phyloP scores from a whole-genome alignment of 1,140 invertebrate genomes.

The Lasioglossum albipes region DNA sequence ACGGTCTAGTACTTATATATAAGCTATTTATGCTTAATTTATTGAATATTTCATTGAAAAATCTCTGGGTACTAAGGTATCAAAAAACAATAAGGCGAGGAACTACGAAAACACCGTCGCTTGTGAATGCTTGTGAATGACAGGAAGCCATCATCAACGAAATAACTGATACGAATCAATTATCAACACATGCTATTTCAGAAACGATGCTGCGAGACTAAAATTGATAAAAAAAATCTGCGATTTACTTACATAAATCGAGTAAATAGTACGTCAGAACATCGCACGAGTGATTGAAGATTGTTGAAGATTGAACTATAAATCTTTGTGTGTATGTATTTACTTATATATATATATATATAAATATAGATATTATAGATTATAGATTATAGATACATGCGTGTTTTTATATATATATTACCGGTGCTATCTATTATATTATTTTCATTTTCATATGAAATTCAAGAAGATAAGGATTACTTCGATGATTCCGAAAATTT shows the following conservation, averaged over 20 bases:
- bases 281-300: neutral
- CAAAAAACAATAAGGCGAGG: neutral
- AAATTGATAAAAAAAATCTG: neutral
- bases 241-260: too few species aligned
- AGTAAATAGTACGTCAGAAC: neutral
- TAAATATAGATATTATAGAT: too few species aligned
- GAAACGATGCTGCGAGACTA: neutral
- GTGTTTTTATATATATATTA: neutral
- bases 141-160: constrained; percentile 23
- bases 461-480: neutral
- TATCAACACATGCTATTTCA: neutral
- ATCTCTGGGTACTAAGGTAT: neutral
- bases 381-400: too few species aligned
- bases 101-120: constrained; percentile 27
- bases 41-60: constrained; percentile 2
- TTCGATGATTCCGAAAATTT: neutral
- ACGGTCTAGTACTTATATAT: neutral
- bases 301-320: neutral
- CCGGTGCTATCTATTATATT: neutral
- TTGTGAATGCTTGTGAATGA: constrained; percentile 22
- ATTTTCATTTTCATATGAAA: neutral
- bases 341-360: too few species aligned
- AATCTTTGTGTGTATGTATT: neutral
- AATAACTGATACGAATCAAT: neutral
- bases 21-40: neutral